phyloP scores from a whole-genome alignment of 2,797 vertebrate species.

The Mus minutoides region DNA sequence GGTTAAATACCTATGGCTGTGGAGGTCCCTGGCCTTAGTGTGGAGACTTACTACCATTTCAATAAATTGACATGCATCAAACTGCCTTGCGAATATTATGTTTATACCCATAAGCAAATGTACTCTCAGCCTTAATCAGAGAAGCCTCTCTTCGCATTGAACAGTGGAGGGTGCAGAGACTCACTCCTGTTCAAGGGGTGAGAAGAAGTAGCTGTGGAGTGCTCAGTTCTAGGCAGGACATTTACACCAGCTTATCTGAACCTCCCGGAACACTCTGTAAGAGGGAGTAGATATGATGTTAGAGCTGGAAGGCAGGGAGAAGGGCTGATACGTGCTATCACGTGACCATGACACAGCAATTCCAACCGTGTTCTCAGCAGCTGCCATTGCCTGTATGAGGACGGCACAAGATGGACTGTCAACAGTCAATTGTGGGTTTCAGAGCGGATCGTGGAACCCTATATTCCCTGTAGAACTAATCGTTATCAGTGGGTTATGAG shows the following conservation, averaged over 20 bases:
- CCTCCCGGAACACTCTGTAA: background rate
- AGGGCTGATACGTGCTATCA: background rate
- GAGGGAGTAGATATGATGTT: background rate
- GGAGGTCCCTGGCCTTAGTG: background rate
- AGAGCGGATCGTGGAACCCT: no score
- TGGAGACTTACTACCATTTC: background rate
- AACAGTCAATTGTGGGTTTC: background rate
- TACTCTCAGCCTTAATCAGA: background rate
- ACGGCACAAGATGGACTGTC: background rate
- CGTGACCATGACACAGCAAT: background rate
- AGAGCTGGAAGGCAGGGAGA: background rate
- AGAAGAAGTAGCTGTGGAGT: background rate
- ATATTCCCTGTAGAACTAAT: background rate
- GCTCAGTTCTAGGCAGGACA: background rate
- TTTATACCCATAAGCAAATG: background rate
- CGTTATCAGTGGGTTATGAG: background rate
- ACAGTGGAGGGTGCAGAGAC: background rate
- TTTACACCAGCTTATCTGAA: background rate
- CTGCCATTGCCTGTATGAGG: no score
- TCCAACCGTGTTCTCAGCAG: no score
- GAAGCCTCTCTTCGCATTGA: background rate
- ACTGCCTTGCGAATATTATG: background rate
- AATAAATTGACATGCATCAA: background rate
- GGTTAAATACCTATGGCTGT: background rate
- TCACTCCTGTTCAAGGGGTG: no score